phyloP scores from a whole-genome alignment of 1,140 invertebrate species.

The Centruroides sculpturatus region DNA sequence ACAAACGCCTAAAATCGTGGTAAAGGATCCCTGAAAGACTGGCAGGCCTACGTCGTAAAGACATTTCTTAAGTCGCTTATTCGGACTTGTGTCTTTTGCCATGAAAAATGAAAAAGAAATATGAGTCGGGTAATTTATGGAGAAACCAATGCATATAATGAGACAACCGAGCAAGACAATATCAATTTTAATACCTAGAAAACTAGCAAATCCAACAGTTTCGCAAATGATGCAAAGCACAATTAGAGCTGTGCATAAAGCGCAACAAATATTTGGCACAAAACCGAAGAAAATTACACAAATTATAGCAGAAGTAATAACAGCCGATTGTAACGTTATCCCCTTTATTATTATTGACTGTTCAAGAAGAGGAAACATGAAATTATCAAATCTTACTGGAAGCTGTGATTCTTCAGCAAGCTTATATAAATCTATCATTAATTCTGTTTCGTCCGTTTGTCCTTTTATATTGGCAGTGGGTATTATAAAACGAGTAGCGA shows the following conservation, averaged over 20 bases:
- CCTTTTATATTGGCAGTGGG: conserved; percentile 78
- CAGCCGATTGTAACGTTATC: conserved; percentile 80
- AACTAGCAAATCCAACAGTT: conserved; percentile 89
- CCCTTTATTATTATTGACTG: conserved; percentile 83
- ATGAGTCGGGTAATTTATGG: conserved; percentile 38
- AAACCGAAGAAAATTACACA: conserved; percentile 68
- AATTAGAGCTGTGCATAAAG: conserved; percentile 88
- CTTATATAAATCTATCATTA: conserved; percentile 60
- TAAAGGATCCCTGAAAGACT: conserved; percentile 85
- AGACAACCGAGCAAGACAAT: conserved; percentile 97
- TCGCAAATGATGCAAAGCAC: conserved; percentile 88
- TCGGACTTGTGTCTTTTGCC: conserved; percentile 32
- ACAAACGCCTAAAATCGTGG: conserved; percentile 76
- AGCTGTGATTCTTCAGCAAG: conserved; percentile 60
- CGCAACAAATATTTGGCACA: conserved; percentile 52
- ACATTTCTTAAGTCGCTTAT: conserved; percentile 63
- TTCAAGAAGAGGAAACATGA: conserved; percentile 87
- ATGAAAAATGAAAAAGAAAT: conserved; percentile 93
- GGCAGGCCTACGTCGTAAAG: conserved; percentile 79
- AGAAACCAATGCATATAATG: conserved; percentile 94
- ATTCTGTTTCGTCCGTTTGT: conserved; percentile 76
- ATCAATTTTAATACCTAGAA: conserved; percentile 87
- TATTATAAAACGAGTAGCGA: conserved; percentile 69
- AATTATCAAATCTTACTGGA: conserved; percentile 80
- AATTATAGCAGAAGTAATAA: conserved; percentile 82